Evolutionary conservation across 1,140 invertebrate species (phyloP).

Genomic region (Calliopsis andreniformis): DNA sequence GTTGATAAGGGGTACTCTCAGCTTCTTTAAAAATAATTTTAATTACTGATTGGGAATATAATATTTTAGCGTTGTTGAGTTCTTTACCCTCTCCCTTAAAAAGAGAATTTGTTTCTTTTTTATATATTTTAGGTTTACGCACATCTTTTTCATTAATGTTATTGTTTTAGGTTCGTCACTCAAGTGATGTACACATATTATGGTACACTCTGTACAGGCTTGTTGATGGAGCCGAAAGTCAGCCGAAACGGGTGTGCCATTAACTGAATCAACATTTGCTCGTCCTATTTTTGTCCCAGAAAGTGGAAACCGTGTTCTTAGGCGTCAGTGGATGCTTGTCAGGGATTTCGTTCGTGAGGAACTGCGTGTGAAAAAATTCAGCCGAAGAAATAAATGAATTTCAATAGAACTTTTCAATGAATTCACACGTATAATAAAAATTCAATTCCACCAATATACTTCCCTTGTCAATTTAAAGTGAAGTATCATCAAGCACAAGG

Average conservation of each 20-base stretch:
- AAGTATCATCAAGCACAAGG: neutral
- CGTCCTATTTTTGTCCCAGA: conserved; percentile 56
- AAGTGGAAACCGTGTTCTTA: conserved; percentile 39
- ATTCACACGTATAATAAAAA: no score
- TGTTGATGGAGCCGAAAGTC: conserved; percentile 11
- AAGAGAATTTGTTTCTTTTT: no score
- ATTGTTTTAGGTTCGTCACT: neutral
- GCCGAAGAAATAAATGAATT: neutral
- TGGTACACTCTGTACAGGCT: neutral
- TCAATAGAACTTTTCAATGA: neutral
- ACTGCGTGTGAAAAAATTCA: neutral
- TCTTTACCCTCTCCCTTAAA: no score
- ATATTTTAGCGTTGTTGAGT: no score
- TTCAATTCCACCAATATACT: no score
- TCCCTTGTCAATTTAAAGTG: no score
- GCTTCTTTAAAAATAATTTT: no score
- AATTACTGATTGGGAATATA: no score
- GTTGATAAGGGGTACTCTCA: no score
- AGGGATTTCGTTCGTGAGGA: conserved; percentile 3
- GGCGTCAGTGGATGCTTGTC: conserved; percentile 20
- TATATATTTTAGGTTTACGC: no score
- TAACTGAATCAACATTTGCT: conserved; percentile 67
- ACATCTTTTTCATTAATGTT: neutral
- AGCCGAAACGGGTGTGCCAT: conserved; percentile 47
- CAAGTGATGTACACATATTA: neutral